phyloP scores from a whole-genome alignment of 2,113 vertebrate genomes.

The Larimichthys crocea region DNA sequence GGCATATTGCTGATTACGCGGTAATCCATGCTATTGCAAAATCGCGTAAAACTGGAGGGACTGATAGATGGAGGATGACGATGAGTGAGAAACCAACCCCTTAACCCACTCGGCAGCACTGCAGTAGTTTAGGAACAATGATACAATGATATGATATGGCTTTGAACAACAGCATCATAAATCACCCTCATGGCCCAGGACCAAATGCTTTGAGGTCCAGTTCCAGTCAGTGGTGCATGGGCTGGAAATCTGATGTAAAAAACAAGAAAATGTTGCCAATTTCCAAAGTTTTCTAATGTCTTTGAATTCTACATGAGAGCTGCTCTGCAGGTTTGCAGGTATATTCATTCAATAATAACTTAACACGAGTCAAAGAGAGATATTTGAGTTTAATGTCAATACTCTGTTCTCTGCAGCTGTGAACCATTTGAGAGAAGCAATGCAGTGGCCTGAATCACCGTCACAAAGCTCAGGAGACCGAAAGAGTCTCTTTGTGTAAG shows the following conservation, averaged over 20 bases:
- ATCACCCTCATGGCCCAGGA: neutral
- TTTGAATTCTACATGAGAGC: neutral
- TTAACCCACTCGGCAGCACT: neutral
- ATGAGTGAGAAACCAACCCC: too few species aligned
- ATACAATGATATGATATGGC: neutral
- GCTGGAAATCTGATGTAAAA: neutral
- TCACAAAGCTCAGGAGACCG: conserved; percentile 43
- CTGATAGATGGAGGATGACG: too few species aligned
- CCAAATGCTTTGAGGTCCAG: neutral
- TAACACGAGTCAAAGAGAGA: conserved; percentile 12
- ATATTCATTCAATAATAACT: conserved; percentile 12
- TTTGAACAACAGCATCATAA: neutral
- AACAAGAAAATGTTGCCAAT: neutral
- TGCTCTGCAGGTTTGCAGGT: neutral
- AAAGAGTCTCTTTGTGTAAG: conserved; percentile 58
- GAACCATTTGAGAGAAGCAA: conserved; percentile 30
- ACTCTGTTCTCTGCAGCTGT: conserved; percentile 28
- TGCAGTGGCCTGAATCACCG: conserved; percentile 54
- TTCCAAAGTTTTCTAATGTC: neutral
- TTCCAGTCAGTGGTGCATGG: neutral
- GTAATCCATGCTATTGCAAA: too few species aligned
- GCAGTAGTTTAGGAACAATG: neutral
- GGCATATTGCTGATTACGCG: too few species aligned
- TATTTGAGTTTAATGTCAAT: conserved; percentile 45
- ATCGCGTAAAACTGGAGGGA: too few species aligned